Evolutionary conservation across 2,888 invertebrate species (phyloP), one percentile per base, ranked within the genome.

Genomic region (Ethmia dodecea): DNA sequence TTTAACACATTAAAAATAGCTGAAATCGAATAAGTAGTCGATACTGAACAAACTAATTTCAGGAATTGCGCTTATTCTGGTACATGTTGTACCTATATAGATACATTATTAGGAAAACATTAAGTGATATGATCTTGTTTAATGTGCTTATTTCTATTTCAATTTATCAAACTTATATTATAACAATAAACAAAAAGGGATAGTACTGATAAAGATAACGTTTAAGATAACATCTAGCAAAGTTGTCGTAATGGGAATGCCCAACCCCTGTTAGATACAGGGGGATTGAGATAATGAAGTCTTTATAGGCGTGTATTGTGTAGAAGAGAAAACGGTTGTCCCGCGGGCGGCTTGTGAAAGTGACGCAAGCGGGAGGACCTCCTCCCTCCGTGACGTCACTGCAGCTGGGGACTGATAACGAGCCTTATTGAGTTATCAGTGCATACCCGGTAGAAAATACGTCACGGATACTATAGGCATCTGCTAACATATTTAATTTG

Each of bases 321-420:
- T 18, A 18, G 46, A 31, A 33, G 42, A 53, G 52, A 52, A 57
- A 56, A 52, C 47, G 40, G 38, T 41, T 45, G 38, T 40, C 48
- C 44, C 38, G 12, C 31, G 49, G 49, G 42, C 39, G 40, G 46
- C 27, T 37, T 16, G 55, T 45, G 59, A 37, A 53, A 52, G 70
- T 77, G 75, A 76, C 75, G 72, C 64, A 60, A 49, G 50, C 45
- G 52, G 60, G 63, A 60, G 52, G 55, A 60, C 54, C 55, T 41
- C 48, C 52, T 40, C 40, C 31, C 15, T 12, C 28, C n/a, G 59
- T 78, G 77, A 83, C 81, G 81, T 81, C 77, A 77, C 50, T 43
- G 38, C 69, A 69, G 72, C 75, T 76, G 71, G 59, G 51, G 47
- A 42, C 48, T 60, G 60, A 67, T 67, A 68, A 48, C 62, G 53